Evolutionary conservation across 2,888 invertebrate genomes (phyloP).

Genomic region (Spodoptera exigua): DNA sequence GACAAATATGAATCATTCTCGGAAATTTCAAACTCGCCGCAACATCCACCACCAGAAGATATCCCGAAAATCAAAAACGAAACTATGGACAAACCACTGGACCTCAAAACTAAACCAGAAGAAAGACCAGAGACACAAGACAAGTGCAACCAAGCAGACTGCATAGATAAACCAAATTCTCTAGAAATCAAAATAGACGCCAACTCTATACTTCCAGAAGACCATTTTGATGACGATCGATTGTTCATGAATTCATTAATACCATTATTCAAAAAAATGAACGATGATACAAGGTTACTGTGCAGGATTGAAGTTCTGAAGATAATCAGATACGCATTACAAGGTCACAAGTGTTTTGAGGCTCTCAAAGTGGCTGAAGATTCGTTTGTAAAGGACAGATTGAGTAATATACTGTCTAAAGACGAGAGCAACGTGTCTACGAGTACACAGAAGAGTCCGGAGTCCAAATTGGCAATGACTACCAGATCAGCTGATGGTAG

Average conservation of each 20-base stretch:
- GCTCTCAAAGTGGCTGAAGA: slow-evolving; percentile 76
- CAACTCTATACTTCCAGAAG: slow-evolving; percentile 81
- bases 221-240: slow-evolving; percentile 83
- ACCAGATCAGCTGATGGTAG: slow-evolving; percentile 84
- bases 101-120: slow-evolving; percentile 76
- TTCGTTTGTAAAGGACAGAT: slow-evolving; percentile 71
- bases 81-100: slow-evolving; percentile 74
- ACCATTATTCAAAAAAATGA: slow-evolving; percentile 84
- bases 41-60: slow-evolving; percentile 78
- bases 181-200: slow-evolving; percentile 83
- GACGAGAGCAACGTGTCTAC: slow-evolving; percentile 64
- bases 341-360: slow-evolving; percentile 81
- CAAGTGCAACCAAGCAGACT: slow-evolving; percentile 75
- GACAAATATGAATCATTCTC: slow-evolving; percentile 85
- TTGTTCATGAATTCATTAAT: slow-evolving; percentile 83
- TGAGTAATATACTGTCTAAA: slow-evolving; percentile 70
- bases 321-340: slow-evolving; percentile 80
- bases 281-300: slow-evolving; percentile 79
- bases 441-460: slow-evolving; percentile 53
- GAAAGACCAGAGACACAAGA: slow-evolving; percentile 73
- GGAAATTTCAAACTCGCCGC: slow-evolving; percentile 83
- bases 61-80: slow-evolving; percentile 76
- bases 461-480: slow-evolving; percentile 79
- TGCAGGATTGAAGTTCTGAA: slow-evolving; percentile 84
- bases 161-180: slow-evolving; percentile 67